Evolutionary conservation across 1,140 invertebrate genomes (phyloP), one percentile per base, ranked within the genome.

Genomic region (Macrobrachium nipponense): DNA sequence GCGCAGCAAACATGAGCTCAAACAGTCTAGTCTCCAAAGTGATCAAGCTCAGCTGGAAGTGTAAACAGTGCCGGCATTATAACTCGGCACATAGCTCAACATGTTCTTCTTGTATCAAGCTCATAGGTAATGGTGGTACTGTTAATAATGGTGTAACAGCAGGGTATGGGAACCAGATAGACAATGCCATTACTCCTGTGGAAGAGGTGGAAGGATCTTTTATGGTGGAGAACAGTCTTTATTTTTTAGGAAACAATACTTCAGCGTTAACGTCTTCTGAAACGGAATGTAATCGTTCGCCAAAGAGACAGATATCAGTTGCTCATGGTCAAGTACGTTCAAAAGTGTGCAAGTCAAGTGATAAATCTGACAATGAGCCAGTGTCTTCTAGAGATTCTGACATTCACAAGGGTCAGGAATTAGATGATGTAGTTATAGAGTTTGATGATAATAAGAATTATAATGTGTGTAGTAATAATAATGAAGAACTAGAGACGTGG

Each of bases 31-130:
- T 79, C 77, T 78, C 83, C 64, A 78, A 78, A 70, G 77, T 78
- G 23, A 64, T 86, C 77, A 86, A 86, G 78, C 84, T 86, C 77
- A 80, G 77, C 73, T 86, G 84, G 84, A 86, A 86, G 77, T 86
- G 84, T 58, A 79, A 78, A 62, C 84, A 80, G 66, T 86, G 84
- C 68, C 84, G 84, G 17, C 84, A 86, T 73, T 86, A 86, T 73
- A 86, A 86, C 60, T 86, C 84, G 36, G 84, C 84, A 70, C 84
- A 86, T 66, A 86, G 84, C 43, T 66, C 84, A 70, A 80, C 84
- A 79, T 86, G 84, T 68, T 86, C 84, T 59, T 86, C 84, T 7
- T 86, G 84, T 60, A 80, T 86, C 66, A 86, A 86, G 84, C 77
- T 86, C 66, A 72, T 86, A 51, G 84, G 84, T 72, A 79, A 70